phyloP scores from a whole-genome alignment of 2,797 vertebrate species.

The Sebastes nivosus region DNA sequence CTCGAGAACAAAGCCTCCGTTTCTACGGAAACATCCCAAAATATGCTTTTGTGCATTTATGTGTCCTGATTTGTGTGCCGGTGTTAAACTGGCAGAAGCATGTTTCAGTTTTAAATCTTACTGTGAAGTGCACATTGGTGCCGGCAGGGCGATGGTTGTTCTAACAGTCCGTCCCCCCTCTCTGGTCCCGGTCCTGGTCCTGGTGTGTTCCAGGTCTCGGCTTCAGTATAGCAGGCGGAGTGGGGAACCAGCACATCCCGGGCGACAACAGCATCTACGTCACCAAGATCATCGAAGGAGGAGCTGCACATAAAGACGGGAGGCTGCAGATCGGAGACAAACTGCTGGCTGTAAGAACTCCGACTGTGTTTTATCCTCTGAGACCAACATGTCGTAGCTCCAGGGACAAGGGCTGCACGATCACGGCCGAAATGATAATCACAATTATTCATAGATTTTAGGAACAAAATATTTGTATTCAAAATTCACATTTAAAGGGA shows the following conservation, averaged over 20 bases:
- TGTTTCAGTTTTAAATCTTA: not conserved
- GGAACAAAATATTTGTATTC: no score
- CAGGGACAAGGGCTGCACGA: no score
- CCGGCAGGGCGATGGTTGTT: not conserved
- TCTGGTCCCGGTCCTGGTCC: not conserved
- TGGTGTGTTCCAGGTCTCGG: constrained; percentile 87
- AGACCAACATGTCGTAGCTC: no score
- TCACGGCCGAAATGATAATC: no score
- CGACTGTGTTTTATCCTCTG: no score
- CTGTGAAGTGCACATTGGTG: not conserved
- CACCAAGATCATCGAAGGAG: constrained; percentile 98
- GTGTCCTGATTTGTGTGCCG: not conserved
- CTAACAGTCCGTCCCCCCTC: not conserved
- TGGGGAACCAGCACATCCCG: constrained; percentile 98
- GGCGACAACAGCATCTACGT: constrained; percentile 99
- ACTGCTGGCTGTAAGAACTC: constrained; percentile 90
- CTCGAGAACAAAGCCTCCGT: constrained; percentile 33
- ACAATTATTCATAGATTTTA: no score
- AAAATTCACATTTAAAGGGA: no score
- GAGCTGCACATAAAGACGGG: constrained; percentile 96
- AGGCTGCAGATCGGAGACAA: constrained; percentile 98
- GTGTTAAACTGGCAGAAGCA: not conserved
- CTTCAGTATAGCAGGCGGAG: constrained; percentile 98
- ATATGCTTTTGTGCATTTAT: constrained; percentile 5
- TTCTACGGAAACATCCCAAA: constrained; percentile 51